Evolutionary conservation across 2,113 vertebrate species (phyloP).

Genomic region (Hyperopisus bebe): DNA sequence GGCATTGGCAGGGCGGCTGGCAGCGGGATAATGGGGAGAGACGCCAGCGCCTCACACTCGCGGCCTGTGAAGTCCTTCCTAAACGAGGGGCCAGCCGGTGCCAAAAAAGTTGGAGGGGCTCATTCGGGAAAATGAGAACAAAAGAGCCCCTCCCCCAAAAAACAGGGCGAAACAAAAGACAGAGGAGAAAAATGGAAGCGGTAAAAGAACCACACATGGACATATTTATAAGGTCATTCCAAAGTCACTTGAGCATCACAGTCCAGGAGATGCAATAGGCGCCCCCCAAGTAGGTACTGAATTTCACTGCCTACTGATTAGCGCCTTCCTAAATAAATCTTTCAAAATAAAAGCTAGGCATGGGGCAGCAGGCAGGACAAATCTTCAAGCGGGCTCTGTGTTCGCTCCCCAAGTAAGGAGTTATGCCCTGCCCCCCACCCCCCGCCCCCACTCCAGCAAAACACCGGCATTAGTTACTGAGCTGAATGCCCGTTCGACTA

Average conservation of each 20-base stretch:
- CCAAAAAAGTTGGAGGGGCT: constrained; percentile 15
- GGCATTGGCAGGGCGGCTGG: constrained; percentile 15
- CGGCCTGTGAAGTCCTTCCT: constrained; percentile 14
- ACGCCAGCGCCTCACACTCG: neutral
- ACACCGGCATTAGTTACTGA: constrained; percentile 18
- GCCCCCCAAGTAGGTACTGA: neutral
- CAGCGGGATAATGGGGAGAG: constrained; percentile 12
- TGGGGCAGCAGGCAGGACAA: neutral
- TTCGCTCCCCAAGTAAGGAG: neutral
- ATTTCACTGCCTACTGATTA: neutral
- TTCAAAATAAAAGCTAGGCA: neutral
- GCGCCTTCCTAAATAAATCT: neutral
- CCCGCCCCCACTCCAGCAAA: neutral
- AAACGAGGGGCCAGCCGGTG: neutral
- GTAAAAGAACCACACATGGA: neutral
- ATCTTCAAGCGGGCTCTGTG: neutral
- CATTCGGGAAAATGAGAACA: neutral
- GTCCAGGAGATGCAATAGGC: neutral
- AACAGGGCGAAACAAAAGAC: neutral
- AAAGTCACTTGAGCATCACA: neutral
- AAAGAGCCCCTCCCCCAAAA: neutral
- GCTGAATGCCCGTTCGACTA: constrained; percentile 26
- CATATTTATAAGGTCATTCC: neutral
- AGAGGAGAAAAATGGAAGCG: neutral
- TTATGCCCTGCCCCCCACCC: neutral